Evolutionary conservation across 2,113 vertebrate species (phyloP), one percentile per base, ranked within the genome.

Genomic region (Callithrix jacchus): DNA sequence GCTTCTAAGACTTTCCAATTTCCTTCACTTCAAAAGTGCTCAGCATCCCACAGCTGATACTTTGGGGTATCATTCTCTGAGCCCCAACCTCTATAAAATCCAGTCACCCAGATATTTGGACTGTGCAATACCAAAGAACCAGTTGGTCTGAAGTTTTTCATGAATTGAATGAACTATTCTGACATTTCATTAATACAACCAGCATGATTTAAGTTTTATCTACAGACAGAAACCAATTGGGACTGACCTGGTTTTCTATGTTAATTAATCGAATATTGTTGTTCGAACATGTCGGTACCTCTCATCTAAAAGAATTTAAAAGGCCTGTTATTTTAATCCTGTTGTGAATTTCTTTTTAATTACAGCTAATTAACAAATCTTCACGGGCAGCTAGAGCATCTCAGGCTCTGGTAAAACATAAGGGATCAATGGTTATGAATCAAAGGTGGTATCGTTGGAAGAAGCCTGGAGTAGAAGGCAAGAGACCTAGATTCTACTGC

Each of bases 31-130:
- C 74, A 76, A 76, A 76, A 47, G 42, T 76, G 42, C 42, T 76
- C 74, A 32, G 42, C 27, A 18, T 76, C 25, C 7, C 42, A 47
- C 45, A 47, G 42, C 27, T 42, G 25, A 76, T 76, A 76, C 74
- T 76, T 47, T 76, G 27, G 42, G 42, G 42, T 47, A 47, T 32
- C 14, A 16, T 47, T 77, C 42, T 32, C 42, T 47, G 42, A 77
- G 74, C 14, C 21, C 47, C 58, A 86, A 27, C 10, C 30, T 84
- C 68, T 30, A 40, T 42, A 76, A 83, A 83, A 49, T 74, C 40
- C 47, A 74, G 70, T 13, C 42, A 77, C 64, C 89, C 88, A 96
- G 81, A 90, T 87, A 52, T 84, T 86, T 95, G 77, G n/a, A 61
- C n/a, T 47, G 2, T 70, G 25, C 27, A 21, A 74, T 66, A 58